Base-by-base conservation (phyloP, 2,113 vertebrate genomes). In the Erythrolamprus reginae region DNA sequence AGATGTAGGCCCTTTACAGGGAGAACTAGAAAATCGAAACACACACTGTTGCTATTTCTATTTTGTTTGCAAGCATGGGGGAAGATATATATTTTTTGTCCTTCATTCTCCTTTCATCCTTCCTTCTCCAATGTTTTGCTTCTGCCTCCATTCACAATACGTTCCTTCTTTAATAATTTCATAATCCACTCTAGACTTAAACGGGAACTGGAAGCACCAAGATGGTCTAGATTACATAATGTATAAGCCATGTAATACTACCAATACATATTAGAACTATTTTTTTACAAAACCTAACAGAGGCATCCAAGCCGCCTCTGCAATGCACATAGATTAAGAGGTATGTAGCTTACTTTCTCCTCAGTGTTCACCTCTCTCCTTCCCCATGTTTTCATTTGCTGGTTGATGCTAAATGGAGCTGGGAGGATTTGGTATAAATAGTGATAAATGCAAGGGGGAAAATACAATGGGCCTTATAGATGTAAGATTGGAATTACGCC, bases 251-350 rank as follows among this genome's bases (percentile, higher is more conserved):
- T 82, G 51, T 8, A 51, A 82, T 87, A 87, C 51, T 90, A 86
- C n/a, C 42, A 90, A 90, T 82, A 70, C 90, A 87, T 85, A 87
- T 56, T 23, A 87, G 90, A 82, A 87, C 17, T 82, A 42, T 56
- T 90, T 56, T 90, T 52, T 65, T 86, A 53, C 17, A 82, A 87
- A 51, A 82, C 61, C 51, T 55, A 61, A 42, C 51, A 87, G 85
- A 87, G 65, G 87, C 61, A 56, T 6, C 65, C 17, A 82, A 55
- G 26, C 84, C 90, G 82, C 85, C 52, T 90, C 51, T 90, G 85
- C 42, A 82, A 82, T 82, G 48, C 85, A 61, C 26, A 58, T 70
- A 56, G 65, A 47, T 45, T 86, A 87, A 82, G 50, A 82, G 85
- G 33, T 42, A 23, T 48, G 17, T 8, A 33, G 26, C 33, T 48